Percentiles rank a stretch among this genome's conserved stretches.
These are phyloP conservation scores for Meloidogyne hapla DNA, from an alignment of 1,140 invertebrate species.

Conservation along the genomic window DNA sequence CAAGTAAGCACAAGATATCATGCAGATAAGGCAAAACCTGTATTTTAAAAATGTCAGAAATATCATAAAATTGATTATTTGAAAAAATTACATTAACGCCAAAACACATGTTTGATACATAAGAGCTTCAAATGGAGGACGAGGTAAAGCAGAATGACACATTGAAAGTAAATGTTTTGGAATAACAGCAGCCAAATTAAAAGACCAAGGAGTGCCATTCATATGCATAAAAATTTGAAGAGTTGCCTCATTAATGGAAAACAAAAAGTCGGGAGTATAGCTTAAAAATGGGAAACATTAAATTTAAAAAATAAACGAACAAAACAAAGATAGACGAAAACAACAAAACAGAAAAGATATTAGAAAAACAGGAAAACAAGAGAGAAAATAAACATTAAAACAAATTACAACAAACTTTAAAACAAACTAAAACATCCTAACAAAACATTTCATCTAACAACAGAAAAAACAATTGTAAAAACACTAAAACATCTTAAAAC, in stretches of 20 bases:
- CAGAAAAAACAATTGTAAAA: too few species aligned
- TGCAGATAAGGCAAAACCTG: conserved; percentile 71
- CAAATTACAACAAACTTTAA: too few species aligned
- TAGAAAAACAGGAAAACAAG: not conserved
- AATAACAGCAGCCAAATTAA: conserved; percentile 77
- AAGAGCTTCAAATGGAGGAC: conserved; percentile 78
- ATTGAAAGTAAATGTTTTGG: conserved; percentile 75
- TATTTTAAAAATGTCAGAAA: conserved; percentile 65
- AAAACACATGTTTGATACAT: conserved; percentile 73
- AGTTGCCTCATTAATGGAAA: conserved; percentile 74
- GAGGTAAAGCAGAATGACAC: conserved; percentile 74
- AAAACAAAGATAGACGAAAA: not conserved
- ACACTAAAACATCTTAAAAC: too few species aligned
- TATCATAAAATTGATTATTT: not conserved
- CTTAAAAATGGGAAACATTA: conserved; percentile 53
- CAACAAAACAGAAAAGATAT: too few species aligned
- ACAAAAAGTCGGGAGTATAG: conserved; percentile 87
- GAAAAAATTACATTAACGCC: conserved; percentile 52
- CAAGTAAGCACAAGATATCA: conserved; percentile 74
- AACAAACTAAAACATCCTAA: too few species aligned
- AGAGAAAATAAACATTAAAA: not conserved
- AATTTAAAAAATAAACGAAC: not conserved
- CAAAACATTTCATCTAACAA: too few species aligned
- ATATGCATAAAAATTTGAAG: conserved; percentile 68
- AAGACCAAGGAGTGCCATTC: conserved; percentile 72